Evolutionary conservation across 2,888 invertebrate species (phyloP).

Genomic region (Scaptomyza reducta): DNA sequence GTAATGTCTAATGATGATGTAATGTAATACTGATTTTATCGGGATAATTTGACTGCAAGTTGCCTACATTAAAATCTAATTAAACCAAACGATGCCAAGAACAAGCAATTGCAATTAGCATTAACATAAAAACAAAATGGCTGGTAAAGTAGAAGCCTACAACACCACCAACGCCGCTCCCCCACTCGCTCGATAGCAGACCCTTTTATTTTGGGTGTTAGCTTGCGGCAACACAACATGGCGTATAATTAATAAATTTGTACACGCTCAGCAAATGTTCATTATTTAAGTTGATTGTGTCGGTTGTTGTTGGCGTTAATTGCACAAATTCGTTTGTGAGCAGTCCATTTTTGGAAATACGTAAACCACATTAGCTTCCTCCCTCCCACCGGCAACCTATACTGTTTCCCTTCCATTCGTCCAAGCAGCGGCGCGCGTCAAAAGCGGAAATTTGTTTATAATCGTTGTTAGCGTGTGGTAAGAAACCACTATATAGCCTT

Average conservation of each 20-base stretch:
- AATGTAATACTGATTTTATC: slow-evolving; percentile 57
- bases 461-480: slow-evolving; percentile 72
- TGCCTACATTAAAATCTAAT: slow-evolving; percentile 70
- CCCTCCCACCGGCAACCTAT: neutral
- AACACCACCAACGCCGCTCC: neutral
- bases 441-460: slow-evolving; percentile 81
- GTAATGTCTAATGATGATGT: slow-evolving; percentile 61
- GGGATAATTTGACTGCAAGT: slow-evolving; percentile 44
- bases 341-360: slow-evolving; percentile 69
- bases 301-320: slow-evolving; percentile 63
- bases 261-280: slow-evolving; percentile 65
- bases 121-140: slow-evolving; percentile 61
- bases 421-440: slow-evolving; percentile 61
- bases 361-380: slow-evolving; percentile 34
- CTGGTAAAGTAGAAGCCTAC: slow-evolving; percentile 22
- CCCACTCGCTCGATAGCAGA: neutral
- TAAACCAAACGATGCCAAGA: slow-evolving; percentile 42
- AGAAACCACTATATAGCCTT: slow-evolving; percentile 6
- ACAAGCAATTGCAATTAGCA: slow-evolving; percentile 53
- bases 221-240: slow-evolving; percentile 58
- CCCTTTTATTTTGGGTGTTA: slow-evolving; percentile 44
- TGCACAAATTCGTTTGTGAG: slow-evolving; percentile 76
- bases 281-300: slow-evolving; percentile 47
- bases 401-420: neutral
- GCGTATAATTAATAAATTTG: slow-evolving; percentile 76